Evolutionary conservation across 2,888 invertebrate genomes (phyloP), one percentile per base, ranked within the genome.

Genomic region (Noctua pronuba): DNA sequence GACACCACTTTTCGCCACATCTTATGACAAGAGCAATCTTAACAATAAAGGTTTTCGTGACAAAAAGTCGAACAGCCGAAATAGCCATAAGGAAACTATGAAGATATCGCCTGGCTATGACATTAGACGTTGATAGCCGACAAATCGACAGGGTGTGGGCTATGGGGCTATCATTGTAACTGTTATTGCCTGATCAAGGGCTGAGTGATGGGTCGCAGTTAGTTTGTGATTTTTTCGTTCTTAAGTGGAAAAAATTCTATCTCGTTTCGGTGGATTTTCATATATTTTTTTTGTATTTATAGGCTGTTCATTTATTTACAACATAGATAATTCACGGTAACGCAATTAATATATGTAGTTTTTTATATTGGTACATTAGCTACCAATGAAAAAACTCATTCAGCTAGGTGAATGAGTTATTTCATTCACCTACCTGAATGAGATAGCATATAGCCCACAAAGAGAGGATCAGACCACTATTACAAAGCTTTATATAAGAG

Each of bases 141-240:
- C 75, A 84, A 80, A 86, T 77, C 52, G 77, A 5, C 60, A 62
- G 84, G 75, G 81, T 62, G 73, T 73, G 58, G 49, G 13, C 16
- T 18, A 71, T 67, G 68, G 62, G 52, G 64, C 77, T 66, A 67
- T 80, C 46, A 68, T 49, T 58, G 64, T 24, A 28, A 18, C 71
- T 69, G 13, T 80, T 75, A 71, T 77, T 66, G 67, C 28, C 62
- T 60, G 64, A 46, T 60, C 66, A 49, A 38, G 7, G n/a, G 1
- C 24, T 65, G 52, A 64, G 44, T 65, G 52, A 68, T 65, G n/a
- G 18, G 24, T n/a, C 11, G 10, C 28, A 16, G 21, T 44, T 28
- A 10, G 28, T n/a, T 44, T 62, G 65, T 11, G 5, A 31, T 31
- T 68, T 21, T 28, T 65, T 65, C 7, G 13, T 11, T 24, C 2